Evolutionary conservation across 1,140 invertebrate species (phyloP), one percentile per base, ranked within the genome.

Genomic region (Epicauta chinensis): DNA sequence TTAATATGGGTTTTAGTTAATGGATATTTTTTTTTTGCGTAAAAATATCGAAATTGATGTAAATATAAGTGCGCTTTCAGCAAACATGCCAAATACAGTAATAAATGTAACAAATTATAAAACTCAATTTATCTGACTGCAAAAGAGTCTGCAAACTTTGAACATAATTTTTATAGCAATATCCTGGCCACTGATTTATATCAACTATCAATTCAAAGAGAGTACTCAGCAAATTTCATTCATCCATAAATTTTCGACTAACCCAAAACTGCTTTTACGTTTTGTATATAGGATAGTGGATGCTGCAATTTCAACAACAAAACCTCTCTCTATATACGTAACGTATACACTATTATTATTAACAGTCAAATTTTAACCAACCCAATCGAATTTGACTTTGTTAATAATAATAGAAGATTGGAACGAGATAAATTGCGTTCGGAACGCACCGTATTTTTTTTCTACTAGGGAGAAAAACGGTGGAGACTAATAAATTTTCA

Each of bases 91-190:
- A 59, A 51, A 52, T 43, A 16, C 44, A 45, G 62, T 62, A 64
- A 65, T 61, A 61, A 58, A 61, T 50, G 53, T 59, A 63, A 63
- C 59, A 59, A 65, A 65, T 65, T 65, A 65, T 63, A 58, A 65
- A 65, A 63, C 45, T 55, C 61, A 65, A 63, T 65, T 65, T 65
- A 60, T 65, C 55, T 58, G 63, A 59, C 61, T 58, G 55, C 47
- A 61, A 63, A 65, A 62, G 63, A 65, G 56, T 59, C 61, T 54
- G 63, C 57, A 63, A 65, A 65, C 59, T 65, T 65, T 53, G 56
- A 53, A 63, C 63, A 65, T 65, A 65, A 65, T 63, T 65, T 65
- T 59, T 63, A 61, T 56, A 55, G 61, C 61, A 57, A 65, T 65
- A 65, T 63, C 63, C 63, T 61, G 56, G 46, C 56, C 56, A 50